Evolutionary conservation across 2,113 vertebrate genomes (phyloP), one percentile per base, ranked within the genome.

Genomic region (Tinamus guttatus): DNA sequence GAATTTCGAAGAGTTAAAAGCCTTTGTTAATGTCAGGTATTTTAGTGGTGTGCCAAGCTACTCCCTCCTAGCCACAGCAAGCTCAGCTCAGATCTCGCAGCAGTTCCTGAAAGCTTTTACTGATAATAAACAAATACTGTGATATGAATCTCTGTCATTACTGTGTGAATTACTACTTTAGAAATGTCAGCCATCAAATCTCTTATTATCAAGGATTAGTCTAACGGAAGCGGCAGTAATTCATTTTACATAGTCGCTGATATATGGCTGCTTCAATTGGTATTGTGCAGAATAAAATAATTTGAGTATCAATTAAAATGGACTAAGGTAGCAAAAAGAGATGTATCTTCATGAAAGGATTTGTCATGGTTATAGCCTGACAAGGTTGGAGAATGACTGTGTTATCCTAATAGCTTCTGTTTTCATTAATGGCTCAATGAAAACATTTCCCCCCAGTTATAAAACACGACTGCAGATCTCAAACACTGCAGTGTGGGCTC

Each of bases 351-450:
- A 88, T 3, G 3, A 81, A 86, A 79, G 49, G 40, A 79, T 84
- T 90, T 94, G 89, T 95, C 83, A 89, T 28, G 78, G 83, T 84
- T 91, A 81, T 15, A 90, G 43, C 69, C 19, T 92, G 81, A 90
- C 77, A 79, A 92, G 51, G 56, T 21, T 85, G 47, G 79, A 78
- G 77, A 90, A 94, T 38, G 47, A 79, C 73, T 93, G 32, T 64
- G 78, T 93, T 94, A 95, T 76, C 78, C 90, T 97, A 97, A 96
- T 94, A 94, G 86, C 87, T 96, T 95, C 96, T 92, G 45, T 96
- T 94, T 94, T 96, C 95, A 95, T 96, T 96, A 97, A 96, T 91
- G 94, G 90, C 94, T 94, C 93, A 96, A 97, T 97, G 95, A 95
- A 97, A 96, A 87, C 75, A 79, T 77, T 88, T 81, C 34, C 89